phyloP scores from a whole-genome alignment of 37 sponge, comb jelly and placozoan genomes.

The Chondrosia reniformis region DNA sequence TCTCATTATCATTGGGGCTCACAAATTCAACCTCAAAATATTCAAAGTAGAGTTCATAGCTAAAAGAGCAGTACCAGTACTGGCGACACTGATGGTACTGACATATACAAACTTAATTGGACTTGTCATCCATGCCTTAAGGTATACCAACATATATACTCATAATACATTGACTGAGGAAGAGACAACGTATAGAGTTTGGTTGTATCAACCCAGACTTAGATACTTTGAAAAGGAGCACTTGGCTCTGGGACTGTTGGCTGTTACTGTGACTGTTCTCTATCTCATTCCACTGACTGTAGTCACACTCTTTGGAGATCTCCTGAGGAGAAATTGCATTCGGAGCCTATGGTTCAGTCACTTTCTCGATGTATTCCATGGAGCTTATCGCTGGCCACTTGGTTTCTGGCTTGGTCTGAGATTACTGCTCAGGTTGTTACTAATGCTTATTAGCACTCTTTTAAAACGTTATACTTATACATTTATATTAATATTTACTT shows the following conservation, averaged over 20 bases:
- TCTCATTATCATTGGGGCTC: slow-evolving; percentile 3
- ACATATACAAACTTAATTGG: slow-evolving; percentile 21
- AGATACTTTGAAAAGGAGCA: slow-evolving; percentile 20
- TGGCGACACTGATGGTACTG: slow-evolving; percentile 33
- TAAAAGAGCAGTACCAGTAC: slow-evolving; percentile 20
- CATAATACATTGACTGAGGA: too few relatives aligned
- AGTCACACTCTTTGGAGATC: slow-evolving; percentile 4
- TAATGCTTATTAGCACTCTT: neutral
- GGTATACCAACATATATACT: neutral
- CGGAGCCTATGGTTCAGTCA: slow-evolving; percentile 9
- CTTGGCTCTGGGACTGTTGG: neutral
- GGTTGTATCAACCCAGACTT: slow-evolving; percentile 2
- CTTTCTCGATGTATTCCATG: slow-evolving; percentile 14
- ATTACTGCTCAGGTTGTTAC: neutral
- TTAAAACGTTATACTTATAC: too few relatives aligned
- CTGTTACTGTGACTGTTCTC: neutral
- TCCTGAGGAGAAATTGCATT: neutral
- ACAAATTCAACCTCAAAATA: neutral
- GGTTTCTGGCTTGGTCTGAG: slow-evolving; percentile 16
- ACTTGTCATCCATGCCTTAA: neutral
- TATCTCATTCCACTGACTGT: slow-evolving; percentile 13
- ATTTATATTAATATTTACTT: too few relatives aligned
- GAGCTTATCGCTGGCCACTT: neutral
- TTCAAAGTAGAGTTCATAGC: neutral
- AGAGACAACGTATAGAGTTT: too few relatives aligned